Evolutionary conservation across 2,797 vertebrate species (phyloP).

Genomic region (Gephyroberyx darwinii): DNA sequence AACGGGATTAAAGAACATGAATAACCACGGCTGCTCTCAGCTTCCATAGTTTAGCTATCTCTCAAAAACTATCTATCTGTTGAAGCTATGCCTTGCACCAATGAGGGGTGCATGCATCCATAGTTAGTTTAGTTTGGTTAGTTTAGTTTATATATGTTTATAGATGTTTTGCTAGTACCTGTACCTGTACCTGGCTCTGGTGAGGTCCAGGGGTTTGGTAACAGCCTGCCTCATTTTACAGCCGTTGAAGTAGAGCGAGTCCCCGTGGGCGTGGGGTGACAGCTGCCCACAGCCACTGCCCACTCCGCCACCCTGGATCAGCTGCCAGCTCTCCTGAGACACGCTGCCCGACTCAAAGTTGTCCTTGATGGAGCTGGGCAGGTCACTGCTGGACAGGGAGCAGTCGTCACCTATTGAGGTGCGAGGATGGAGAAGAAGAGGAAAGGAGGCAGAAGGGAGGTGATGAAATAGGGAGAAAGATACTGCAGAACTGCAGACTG

Average conservation of each 20-base stretch:
- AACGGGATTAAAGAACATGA: too few species aligned
- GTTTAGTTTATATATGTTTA: neutral
- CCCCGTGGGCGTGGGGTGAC: constrained; percentile 95
- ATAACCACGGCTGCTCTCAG: too few species aligned
- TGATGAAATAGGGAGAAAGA: constrained; percentile 3
- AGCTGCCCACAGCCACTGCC: constrained; percentile 97
- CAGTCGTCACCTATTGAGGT: constrained; percentile 91
- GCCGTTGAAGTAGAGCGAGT: constrained; percentile 96
- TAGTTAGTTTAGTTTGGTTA: too few species aligned
- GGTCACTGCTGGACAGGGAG: constrained; percentile 90
- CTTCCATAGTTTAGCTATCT: too few species aligned
- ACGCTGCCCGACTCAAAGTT: constrained; percentile 95
- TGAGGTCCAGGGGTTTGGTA: constrained; percentile 96
- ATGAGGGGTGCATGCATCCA: neutral
- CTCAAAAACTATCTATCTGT: too few species aligned
- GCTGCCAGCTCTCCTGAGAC: constrained; percentile 95
- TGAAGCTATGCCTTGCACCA: neutral
- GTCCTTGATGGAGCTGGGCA: constrained; percentile 97
- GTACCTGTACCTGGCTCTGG: constrained; percentile 92
- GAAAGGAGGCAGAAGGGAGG: neutral
- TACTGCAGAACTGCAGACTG: neutral
- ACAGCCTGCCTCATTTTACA: constrained; percentile 97
- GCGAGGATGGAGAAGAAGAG: neutral
- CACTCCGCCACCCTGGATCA: constrained; percentile 93
- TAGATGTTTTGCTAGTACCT: constrained; percentile 64